Conservation (phyloP, 2,888 invertebrate species). For the Lasioglossum pauxillum region DNA sequence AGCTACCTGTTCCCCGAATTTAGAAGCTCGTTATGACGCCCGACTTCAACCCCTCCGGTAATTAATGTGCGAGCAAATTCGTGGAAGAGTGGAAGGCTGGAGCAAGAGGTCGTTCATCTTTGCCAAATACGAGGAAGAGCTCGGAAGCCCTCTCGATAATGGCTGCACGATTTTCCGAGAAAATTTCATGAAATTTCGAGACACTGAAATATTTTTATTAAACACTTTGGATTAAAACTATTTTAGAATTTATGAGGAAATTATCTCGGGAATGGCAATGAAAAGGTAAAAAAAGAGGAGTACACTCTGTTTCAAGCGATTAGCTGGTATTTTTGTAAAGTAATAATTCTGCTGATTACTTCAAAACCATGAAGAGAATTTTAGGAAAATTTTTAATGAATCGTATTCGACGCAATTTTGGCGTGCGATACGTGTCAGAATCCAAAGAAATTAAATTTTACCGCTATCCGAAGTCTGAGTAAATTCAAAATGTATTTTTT, state of each 20-base stretch:
- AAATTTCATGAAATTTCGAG: neutral
- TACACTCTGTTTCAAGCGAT: no score
- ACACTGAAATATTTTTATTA: neutral
- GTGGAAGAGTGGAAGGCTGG: constrained; percentile 31
- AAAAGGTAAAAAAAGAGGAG: no score
- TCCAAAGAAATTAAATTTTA: neutral
- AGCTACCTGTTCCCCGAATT: constrained; percentile 55
- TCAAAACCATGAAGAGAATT: neutral
- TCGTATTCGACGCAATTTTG: neutral
- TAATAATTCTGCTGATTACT: neutral
- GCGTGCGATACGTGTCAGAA: neutral
- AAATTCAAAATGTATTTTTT: neutral
- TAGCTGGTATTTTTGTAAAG: neutral
- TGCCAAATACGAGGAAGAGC: constrained; percentile 14
- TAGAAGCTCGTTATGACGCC: constrained; percentile 62
- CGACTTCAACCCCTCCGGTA: constrained; percentile 43
- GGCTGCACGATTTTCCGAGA: neutral
- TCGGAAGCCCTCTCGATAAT: constrained; percentile 7
- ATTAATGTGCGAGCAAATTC: constrained; percentile 63
- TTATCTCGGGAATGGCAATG: neutral
- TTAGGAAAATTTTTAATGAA: neutral
- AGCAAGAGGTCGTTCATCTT: constrained; percentile 35
- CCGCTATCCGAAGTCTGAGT: neutral
- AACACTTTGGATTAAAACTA: neutral
- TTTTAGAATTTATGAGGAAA: neutral